These are phyloP conservation scores for Syrrhaptes paradoxus DNA, from an alignment of 2,113 vertebrate genomes.

Conservation along the genomic window DNA sequence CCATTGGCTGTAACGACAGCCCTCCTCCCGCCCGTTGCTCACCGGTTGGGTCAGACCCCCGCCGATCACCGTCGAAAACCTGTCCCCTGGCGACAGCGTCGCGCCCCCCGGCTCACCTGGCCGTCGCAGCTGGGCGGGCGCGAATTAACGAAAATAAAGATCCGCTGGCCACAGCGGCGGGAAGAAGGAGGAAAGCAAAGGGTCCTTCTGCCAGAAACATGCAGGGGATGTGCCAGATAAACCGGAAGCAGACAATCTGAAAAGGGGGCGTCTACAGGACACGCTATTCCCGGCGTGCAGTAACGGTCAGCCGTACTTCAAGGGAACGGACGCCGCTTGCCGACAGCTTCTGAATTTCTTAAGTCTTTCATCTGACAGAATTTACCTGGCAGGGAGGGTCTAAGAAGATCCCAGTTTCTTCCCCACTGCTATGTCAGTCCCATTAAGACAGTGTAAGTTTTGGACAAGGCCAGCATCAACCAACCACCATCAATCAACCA, in stretches of 20 bases:
- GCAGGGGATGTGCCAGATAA: too few relatives aligned
- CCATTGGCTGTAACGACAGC: background rate
- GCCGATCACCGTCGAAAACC: background rate
- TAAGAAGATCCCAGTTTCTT: background rate
- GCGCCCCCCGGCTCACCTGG: accelerated
- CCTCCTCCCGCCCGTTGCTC: background rate
- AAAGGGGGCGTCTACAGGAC: background rate
- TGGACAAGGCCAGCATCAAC: background rate
- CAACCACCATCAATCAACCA: too few relatives aligned
- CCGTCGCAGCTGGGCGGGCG: too few relatives aligned
- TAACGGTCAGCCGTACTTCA: accelerated
- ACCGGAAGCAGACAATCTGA: too few relatives aligned
- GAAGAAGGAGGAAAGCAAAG: background rate
- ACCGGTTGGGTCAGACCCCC: background rate
- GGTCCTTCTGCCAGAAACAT: accelerated
- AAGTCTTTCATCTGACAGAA: background rate
- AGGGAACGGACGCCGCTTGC: accelerated
- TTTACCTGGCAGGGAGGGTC: background rate
- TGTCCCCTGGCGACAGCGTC: accelerated
- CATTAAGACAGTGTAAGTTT: background rate
- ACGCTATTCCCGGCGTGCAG: too few relatives aligned
- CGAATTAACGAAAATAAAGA: accelerated
- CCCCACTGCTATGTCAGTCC: background rate
- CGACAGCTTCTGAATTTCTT: background rate
- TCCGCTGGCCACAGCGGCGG: background rate